phyloP scores from a whole-genome alignment of 2,113 vertebrate genomes.

The Leucopsar rothschildi region DNA sequence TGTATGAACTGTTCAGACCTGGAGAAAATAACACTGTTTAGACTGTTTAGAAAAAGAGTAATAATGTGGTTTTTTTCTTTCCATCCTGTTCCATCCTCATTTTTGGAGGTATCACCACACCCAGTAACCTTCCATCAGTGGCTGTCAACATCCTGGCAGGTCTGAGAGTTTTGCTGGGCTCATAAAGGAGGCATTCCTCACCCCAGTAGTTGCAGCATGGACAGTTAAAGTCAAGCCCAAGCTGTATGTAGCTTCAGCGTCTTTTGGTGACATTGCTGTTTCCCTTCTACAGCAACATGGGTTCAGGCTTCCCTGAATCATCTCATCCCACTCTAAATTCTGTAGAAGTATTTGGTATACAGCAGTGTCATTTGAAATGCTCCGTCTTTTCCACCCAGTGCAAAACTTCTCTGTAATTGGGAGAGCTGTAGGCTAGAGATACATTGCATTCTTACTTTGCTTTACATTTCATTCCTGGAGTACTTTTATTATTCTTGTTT shows the following conservation, averaged over 20 bases:
- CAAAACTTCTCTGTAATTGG: background rate
- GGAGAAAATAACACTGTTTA: background rate
- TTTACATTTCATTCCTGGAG: background rate
- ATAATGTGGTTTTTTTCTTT: background rate
- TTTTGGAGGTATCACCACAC: rapidly evolving
- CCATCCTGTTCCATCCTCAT: background rate
- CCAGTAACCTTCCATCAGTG: background rate
- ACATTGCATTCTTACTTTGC: background rate
- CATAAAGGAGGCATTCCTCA: background rate
- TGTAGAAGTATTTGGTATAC: background rate
- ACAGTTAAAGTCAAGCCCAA: background rate
- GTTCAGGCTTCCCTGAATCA: background rate
- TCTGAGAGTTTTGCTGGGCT: background rate
- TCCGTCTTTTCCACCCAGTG: background rate
- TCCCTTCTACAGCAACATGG: background rate
- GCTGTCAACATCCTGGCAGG: background rate
- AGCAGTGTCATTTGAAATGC: background rate
- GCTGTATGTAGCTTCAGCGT: rapidly evolving
- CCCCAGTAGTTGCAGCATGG: background rate
- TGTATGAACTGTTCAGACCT: background rate
- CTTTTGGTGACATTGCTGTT: rapidly evolving
- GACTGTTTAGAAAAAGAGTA: background rate
- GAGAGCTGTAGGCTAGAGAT: background rate
- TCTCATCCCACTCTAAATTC: background rate
- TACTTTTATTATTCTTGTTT: background rate